Evolutionary conservation across 2,113 vertebrate species (phyloP), one percentile per base, ranked within the genome.

Genomic region (Oncorhynchus mykiss): DNA sequence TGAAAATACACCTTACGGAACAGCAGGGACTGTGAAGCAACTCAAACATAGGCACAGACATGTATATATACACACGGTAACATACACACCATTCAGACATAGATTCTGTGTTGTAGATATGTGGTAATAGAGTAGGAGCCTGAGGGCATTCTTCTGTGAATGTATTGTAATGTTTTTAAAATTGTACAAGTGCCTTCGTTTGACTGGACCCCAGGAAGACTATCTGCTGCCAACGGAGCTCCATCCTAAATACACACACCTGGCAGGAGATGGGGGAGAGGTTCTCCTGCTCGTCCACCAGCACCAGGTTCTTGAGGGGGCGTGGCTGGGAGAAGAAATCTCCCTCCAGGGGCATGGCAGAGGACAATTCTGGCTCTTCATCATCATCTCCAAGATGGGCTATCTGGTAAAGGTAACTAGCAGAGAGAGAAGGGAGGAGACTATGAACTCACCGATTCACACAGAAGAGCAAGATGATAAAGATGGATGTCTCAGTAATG

Each of bases 261-360:
- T 99, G 98, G 82, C 98, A 99, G 80, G 94, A 95, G 90, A 99
- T 99, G 24, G 97, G 98, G 31, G 98, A 99, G 7, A 99, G 90
- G 89, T 96, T 99, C 88, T 99, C 97, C 90, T 97, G 90, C 67
- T 99, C 97, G 48, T 98, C 97, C 29, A 99, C 98, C 81, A 99
- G 82, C 59, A 99, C 97, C 60, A 99, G 90, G 88, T 99, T 99
- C 90, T 99, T 99, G 31, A 99, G 95, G 2, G 97, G 95, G 9
- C 97, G 95, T 2, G 97, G 97, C 85, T 99, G 98, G 84, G 99
- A 99, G 84, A 99, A 99, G 90, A 99, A 99, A 79, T 99, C 98
- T 74, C 98, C 98, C 77, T 99, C 98, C 80, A 99, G 82, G 3
- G 98, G 98, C 98, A 99, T 99, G 2, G 98, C 97, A 72, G 98